Evolutionary conservation across 2,888 invertebrate genomes (phyloP), one percentile per base, ranked within the genome.

Genomic region (Melanostoma scalare): DNA sequence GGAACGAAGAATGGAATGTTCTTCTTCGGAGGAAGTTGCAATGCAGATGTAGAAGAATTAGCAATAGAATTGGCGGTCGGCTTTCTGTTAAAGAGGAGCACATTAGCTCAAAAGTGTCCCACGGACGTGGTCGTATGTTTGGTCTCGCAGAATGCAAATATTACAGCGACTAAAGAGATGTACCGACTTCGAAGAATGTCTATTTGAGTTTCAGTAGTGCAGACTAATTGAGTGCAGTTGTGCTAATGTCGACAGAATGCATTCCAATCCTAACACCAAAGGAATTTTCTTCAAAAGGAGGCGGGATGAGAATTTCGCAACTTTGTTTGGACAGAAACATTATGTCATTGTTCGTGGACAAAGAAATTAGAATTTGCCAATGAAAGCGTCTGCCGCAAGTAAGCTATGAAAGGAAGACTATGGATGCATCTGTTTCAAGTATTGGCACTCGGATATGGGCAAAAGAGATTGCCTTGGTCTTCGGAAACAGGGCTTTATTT

Each of bases 221-320:
- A 36, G 33, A 36, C 73, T 78, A 69, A 82, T 82, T 82, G 69
- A 55, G 40, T 63, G 35, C 77, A 77, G 69, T 68, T 81, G 81
- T 81, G 72, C 61, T 55, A 71, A 76, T 65, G 56, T 71, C 30
- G 9, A 30, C 40, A 48, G 42, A 53, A 42, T 38, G 63, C 50
- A 63, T 50, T 63, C 38, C 63, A 20, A 20, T 20, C 20, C 20
- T 20, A 20, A 20, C 20, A 1, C 20, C 20, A 20, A 20, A 1
- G 20, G 20, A 20, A 20, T 20, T 1, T 20, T 20, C 20, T 20
- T 20, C 20, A 20, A 20, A 20, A 20, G 20, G 20, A 20, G 1
- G 20, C 20, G 20, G 20, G 20, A 20, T 20, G 20, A 20, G 20
- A 20, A 20, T 20, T 20, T 20, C 1, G 20, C 20, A 20, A 20